These are phyloP conservation scores for Ecdyonurus torrentis DNA, from an alignment of 2,888 invertebrate species.

Conservation along the genomic window DNA sequence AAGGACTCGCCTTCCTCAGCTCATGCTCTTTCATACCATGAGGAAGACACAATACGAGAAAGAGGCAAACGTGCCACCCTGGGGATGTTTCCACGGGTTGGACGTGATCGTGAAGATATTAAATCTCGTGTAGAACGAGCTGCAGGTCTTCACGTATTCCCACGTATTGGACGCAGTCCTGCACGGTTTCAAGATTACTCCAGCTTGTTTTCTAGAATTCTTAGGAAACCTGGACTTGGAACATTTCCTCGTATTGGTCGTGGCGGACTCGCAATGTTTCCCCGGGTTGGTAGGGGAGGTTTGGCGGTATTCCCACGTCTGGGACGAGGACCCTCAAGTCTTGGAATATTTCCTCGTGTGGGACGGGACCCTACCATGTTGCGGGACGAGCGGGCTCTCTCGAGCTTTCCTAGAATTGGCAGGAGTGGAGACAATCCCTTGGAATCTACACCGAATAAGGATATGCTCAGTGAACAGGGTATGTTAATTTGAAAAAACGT, in stretches of 20 bases:
- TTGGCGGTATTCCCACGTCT: background rate
- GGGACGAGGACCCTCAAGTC: background rate
- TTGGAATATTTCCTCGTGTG: background rate
- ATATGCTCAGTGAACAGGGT: no score
- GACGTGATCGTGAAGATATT: background rate
- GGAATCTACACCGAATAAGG: no score
- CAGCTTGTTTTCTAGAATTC: background rate
- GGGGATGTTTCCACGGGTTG: background rate
- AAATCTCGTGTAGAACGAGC: background rate
- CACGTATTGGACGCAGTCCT: background rate
- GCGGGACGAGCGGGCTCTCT: background rate
- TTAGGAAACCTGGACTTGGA: background rate
- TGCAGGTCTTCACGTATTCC: background rate
- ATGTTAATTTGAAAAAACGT: no score
- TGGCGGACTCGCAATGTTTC: background rate
- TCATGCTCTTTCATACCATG: no score
- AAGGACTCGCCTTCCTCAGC: no score
- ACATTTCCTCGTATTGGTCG: background rate
- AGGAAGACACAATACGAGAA: no score
- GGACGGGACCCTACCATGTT: background rate
- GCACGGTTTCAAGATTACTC: no score
- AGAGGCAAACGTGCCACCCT: no score
- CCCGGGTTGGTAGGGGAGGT: background rate
- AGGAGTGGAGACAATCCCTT: background rate
- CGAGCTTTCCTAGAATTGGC: background rate